Base-by-base conservation (phyloP, 1,140 invertebrate species). In the Amyelois transitella region DNA sequence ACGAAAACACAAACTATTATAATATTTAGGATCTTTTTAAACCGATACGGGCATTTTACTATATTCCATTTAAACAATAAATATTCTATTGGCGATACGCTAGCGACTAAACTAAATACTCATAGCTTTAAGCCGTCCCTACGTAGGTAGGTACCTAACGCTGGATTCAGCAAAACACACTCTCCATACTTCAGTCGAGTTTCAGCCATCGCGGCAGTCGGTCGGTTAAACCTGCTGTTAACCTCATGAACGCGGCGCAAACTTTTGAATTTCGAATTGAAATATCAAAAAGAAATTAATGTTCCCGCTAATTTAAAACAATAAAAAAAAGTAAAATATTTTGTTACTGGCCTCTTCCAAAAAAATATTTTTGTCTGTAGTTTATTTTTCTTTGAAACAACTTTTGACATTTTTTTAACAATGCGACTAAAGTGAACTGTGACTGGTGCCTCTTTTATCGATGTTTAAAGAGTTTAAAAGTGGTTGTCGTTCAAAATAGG, bases 401-500 rank as follows among this genome's bases (percentile, higher is more conserved):
- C 14, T 38, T 2, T 38, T 38, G 2, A 4, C 10, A 38, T 12
- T 48, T 20, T 12, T 48, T 21, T n/a, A n/a, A 0, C 21, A 4
- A 21, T n/a, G 19, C 20, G 7, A 48, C 44, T 44, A 17, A n/a
- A 38, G 45, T 48, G 45, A 38, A 38, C 10, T 12, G 45, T 48
- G 45, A 21, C 2, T n/a, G 10, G 45, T 48, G 45, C 62, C 1
- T 10, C 7, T 38, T 12, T 45, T 47, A 20, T 50, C 51, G 52
- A 28, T 38, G 56, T 14, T 38, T 38, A 24, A 24, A 24, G 3
- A 44, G n/a, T 21, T n/a, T 10, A 2, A 48, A 48, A 21, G 45
- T 48, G 45, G 0, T 48, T 48, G 4, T 18, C 45, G 12, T n/a
- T 48, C 18, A 48, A 48, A 48, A 48, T 48, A 48, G 45, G 45